Base-by-base conservation (phyloP, 2,888 invertebrate species). In the Metellina segmentata region DNA sequence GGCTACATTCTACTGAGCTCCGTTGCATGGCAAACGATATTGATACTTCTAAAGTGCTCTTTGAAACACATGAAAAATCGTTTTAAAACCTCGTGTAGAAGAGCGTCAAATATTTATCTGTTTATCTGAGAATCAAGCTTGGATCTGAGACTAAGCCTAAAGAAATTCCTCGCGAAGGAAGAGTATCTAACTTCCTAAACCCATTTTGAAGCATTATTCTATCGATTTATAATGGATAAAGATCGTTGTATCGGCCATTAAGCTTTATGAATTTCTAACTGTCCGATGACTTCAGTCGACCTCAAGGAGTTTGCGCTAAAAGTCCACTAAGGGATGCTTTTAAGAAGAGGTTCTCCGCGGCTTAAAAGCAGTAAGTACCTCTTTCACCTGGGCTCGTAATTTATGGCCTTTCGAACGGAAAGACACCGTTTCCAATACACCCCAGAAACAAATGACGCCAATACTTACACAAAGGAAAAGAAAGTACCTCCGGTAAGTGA, bases 401-500 rank as follows among this genome's bases (percentile, higher is more conserved):
- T 61, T 61, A 85, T 85, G 61, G 34, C 53, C 85, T 48, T 34
- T 19, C 74, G 7, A 52, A 61, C 13, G 34, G 71, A 87, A 78
- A 69, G 79, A 87, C 51, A 34, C 78, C 51, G 85, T 51, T 78
- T 77, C 78, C 78, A 87, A 87, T 87, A 53, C 81, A 79, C 9
- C 19, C 78, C 34, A 1, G 34, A 81, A 85, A 81, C 74, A 81
- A 88, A 88, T 74, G 81, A 88, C 74, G 88, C 61, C 88, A 81
- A 88, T 87, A 88, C 75, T 81, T 81, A 81, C 72, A 88, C 81
- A 81, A 85, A 83, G 70, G 72, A 81, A 34, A 81, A 87, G 34
- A 19, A 51, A 69, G 13, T 19, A 49, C n/a, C 51, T 19, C 11
- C 20, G 19, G 34, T 70, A 52, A 81, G 74, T 88, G 81, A 88